Base-by-base conservation (phyloP, 2,888 invertebrate genomes). In the Pteria penguin region DNA sequence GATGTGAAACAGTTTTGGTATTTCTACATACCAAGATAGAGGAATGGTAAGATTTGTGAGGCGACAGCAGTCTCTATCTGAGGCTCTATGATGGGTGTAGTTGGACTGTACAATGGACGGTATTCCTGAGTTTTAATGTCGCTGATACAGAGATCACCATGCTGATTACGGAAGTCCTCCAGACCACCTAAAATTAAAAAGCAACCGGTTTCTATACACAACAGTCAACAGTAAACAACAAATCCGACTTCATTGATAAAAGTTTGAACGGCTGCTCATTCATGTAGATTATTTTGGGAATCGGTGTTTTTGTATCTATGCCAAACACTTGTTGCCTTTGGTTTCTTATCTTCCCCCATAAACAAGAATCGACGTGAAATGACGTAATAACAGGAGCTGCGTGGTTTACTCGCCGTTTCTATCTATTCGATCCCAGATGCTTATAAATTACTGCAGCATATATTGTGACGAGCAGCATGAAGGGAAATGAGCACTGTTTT, bases 41-140 rank as follows among this genome's bases (percentile, higher is more conserved):
- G 94, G 93, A 95, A 96, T 67, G 96, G 96, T 86, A 96, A 94
- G 70, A 96, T 95, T 90, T 95, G 94, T 76, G 96, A 96, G 80
- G 96, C 95, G 24, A 95, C 95, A 90, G 95, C 95, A 82, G 94
- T 94, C 93, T 96, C 96, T 85, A 93, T 92, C 74, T 91, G 91
- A 45, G 88, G 86, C 80, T 89, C 86, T 55, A 88, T 83, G 84
- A 87, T 76, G 79, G 89, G 84, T 85, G 90, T 86, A 88, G 92
- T 93, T 86, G 84, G 92, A 87, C 88, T 92, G 89, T 81, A 92
- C 85, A 95, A 93, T 72, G 95, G 93, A 33, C 84, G 83, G 70
- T 78, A 78, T 68, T 86, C 87, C 73, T 81, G 82, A 74, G 82
- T 72, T 45, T 82, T 81, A 26, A 82, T 75, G 71, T 94, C 93